Conservation (phyloP, 2,113 vertebrate species). For the Microcebus murinus region DNA sequence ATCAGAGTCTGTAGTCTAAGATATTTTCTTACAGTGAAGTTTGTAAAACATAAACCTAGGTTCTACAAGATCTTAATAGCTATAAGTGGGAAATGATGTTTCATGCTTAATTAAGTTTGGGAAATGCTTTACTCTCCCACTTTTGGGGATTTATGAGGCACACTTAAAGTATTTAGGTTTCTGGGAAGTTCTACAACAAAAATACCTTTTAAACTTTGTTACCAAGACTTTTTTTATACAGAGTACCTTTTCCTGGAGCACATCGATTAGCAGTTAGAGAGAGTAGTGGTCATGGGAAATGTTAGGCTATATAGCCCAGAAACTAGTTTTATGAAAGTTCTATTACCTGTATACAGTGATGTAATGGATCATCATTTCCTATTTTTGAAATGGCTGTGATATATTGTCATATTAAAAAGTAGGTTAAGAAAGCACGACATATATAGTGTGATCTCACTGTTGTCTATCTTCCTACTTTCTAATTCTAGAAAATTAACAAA, state of each 20-base stretch:
- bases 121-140: neutral
- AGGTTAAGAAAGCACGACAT: neutral
- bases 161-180: constrained; percentile 6
- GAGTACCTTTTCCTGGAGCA: neutral
- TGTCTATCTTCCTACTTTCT: neutral
- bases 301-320: neutral
- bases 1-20: neutral
- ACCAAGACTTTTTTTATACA: constrained; percentile 27
- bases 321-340: neutral
- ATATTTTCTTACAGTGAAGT: neutral
- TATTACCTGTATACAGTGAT: neutral
- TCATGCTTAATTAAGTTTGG: constrained; percentile 17
- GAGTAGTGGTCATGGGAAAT: neutral
- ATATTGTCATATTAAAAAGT: neutral
- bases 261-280: neutral
- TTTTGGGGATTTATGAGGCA: neutral
- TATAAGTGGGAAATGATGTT: constrained; percentile 8
- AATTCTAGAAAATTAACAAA: constrained; percentile 50
- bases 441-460: neutral
- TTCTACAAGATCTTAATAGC: neutral
- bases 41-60: neutral
- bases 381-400: constrained; percentile 4
- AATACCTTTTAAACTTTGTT: neutral
- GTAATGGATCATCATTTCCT: constrained; percentile 30
- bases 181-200: neutral